Percentiles rank a stretch among this genome's conserved stretches.
phyloP scores from a whole-genome alignment of 1,140 invertebrate species.

The Drosophila kurseongensis region DNA sequence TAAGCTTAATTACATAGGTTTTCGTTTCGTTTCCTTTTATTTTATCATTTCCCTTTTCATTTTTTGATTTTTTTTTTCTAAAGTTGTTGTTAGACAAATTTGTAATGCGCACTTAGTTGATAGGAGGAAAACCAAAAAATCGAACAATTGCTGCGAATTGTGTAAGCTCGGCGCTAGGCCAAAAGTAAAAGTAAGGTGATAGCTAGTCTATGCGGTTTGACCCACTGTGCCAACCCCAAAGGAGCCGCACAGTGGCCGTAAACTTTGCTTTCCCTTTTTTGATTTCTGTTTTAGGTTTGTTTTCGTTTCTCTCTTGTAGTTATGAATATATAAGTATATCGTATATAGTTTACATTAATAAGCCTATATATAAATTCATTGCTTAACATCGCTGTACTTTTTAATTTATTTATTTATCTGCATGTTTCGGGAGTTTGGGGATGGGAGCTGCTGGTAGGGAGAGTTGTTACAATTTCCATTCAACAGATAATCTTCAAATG shows the following conservation, averaged over 20 bases:
- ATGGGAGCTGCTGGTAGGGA: conserved; percentile 4
- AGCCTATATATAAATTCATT: conserved; percentile 78
- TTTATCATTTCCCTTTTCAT: conserved; percentile 10
- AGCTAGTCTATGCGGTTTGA: not conserved
- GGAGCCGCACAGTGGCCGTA: not conserved
- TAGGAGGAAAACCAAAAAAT: conserved; percentile 20
- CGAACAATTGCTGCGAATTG: conserved; percentile 6
- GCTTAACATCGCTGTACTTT: conserved; percentile 72
- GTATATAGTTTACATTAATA: conserved; percentile 77
- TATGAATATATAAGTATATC: conserved; percentile 66
- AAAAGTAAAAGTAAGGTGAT: not conserved
- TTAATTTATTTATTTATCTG: conserved; percentile 36
- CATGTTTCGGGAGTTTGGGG: conserved; percentile 5
- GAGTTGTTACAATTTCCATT: conserved; percentile 1
- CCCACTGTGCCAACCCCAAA: not conserved
- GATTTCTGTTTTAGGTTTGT: conserved; percentile 23
- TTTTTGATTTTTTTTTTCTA: conserved; percentile 8
- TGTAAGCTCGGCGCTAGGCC: conserved; percentile 19
- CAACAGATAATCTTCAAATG: conserved; percentile 16
- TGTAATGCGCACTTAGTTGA: conserved; percentile 41
- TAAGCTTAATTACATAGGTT: conserved; percentile 54
- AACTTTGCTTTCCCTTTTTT: conserved; percentile 13
- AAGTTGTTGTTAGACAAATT: conserved; percentile 55
- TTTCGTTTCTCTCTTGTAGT: conserved; percentile 38
- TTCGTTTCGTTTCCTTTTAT: conserved; percentile 6